A percentile compares a stretch with the other conserved stretches of the same genome.
Evolutionary conservation across 2,113 vertebrate species (phyloP).

Genomic region (Austrofundulus limnaeus): DNA sequence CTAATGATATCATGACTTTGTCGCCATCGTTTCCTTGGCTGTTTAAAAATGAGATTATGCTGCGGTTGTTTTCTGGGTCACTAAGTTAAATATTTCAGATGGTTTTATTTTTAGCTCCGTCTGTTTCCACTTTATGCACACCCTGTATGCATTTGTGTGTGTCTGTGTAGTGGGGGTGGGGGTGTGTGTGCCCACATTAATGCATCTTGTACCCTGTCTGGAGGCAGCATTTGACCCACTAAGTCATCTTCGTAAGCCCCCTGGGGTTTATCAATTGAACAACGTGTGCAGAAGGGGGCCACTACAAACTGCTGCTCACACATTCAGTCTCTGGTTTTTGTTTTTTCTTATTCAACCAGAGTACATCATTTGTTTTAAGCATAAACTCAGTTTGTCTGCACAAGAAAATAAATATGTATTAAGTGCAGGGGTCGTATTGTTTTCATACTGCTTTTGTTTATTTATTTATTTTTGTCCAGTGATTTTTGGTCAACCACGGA

Average conservation of each 20-base stretch:
- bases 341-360: neutral
- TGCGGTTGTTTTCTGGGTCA: constrained; percentile 81
- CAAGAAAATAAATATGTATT: neutral
- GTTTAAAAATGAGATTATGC: constrained; percentile 73
- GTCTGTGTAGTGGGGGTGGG: constrained; percentile 8
- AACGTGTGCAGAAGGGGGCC: constrained; percentile 49
- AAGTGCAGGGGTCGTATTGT: too few relatives aligned
- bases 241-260: constrained; percentile 71
- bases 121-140: constrained; percentile 76
- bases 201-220: constrained; percentile 55
- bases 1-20: constrained; percentile 72
- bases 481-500: too few relatives aligned
- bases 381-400: neutral
- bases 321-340: constrained; percentile 1
- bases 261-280: constrained; percentile 58
- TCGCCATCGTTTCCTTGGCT: constrained; percentile 49
- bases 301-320: constrained; percentile 29
- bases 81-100: constrained; percentile 84
- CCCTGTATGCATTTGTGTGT: constrained; percentile 18
- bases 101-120: constrained; percentile 79
- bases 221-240: constrained; percentile 81
- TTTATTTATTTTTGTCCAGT: too few relatives aligned
- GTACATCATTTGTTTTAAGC: neutral
- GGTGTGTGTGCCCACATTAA: constrained; percentile 26
- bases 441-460: too few relatives aligned